Evolutionary conservation across 2,797 vertebrate genomes (phyloP).

Genomic region (Leuciscus waleckii): DNA sequence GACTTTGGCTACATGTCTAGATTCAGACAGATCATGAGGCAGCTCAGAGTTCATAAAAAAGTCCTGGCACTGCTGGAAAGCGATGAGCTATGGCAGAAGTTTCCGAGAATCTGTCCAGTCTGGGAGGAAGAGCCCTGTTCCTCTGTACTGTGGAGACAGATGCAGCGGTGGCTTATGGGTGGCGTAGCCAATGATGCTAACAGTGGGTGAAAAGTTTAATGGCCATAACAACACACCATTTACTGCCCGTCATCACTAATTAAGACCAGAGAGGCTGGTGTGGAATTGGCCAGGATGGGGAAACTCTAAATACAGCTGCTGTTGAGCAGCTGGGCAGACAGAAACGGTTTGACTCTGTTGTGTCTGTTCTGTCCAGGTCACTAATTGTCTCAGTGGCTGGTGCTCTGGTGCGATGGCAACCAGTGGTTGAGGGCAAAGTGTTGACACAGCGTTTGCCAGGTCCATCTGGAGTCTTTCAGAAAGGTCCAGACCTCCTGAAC

Average conservation of each 20-base stretch:
- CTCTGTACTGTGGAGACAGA: conserved; percentile 43
- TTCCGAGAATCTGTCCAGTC: conserved; percentile 24
- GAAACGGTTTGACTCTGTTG: conserved; percentile 30
- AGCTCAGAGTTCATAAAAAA: conserved; percentile 19
- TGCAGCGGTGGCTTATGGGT: conserved; percentile 40
- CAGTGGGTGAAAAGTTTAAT: conserved; percentile 64
- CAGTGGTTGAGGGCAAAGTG: conserved; percentile 11
- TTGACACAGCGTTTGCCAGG: not conserved
- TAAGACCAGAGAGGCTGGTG: conserved; percentile 39
- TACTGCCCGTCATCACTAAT: conserved; percentile 58
- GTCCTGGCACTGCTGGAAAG: conserved; percentile 10
- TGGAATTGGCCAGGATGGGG: conserved; percentile 39
- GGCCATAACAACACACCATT: conserved; percentile 59
- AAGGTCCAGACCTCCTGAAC: conserved; percentile 25
- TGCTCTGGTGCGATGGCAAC: conserved; percentile 14
- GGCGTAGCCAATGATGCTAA: conserved; percentile 54
- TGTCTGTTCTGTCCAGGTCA: conserved; percentile 28
- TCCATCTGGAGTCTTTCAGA: conserved; percentile 43
- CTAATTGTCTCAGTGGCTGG: conserved; percentile 25
- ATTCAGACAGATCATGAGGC: not conserved
- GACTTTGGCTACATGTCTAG: conserved; percentile 19
- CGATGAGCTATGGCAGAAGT: conserved; percentile 15
- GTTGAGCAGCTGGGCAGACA: conserved; percentile 28
- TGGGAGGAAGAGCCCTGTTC: conserved; percentile 27
- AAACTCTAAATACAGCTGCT: conserved; percentile 36